Conservation (phyloP, 2,888 invertebrate species). For the Lithophane socia region DNA sequence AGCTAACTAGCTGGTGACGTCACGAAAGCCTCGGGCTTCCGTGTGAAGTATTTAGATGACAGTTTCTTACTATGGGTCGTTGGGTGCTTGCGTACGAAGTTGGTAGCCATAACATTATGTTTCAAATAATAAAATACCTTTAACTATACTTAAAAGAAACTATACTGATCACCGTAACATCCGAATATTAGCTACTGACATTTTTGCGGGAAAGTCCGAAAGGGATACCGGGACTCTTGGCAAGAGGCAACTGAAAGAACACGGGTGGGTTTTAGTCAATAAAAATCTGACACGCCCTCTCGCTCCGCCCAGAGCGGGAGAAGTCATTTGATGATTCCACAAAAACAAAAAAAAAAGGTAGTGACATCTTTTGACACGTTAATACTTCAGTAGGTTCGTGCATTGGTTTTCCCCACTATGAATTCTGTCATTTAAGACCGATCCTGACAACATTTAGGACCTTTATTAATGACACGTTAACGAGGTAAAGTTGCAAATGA, state of each 20-base stretch:
- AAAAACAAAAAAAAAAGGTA: too few species aligned
- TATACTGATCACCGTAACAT: not conserved
- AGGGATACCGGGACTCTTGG: too few species aligned
- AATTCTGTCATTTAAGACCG: not conserved
- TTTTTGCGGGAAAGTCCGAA: too few species aligned
- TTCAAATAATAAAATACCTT: not conserved
- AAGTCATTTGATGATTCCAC: too few species aligned
- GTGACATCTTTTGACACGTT: too few species aligned
- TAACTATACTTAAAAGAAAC: not conserved
- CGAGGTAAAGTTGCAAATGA: not conserved
- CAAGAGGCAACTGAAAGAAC: too few species aligned
- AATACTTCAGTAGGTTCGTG: not conserved
- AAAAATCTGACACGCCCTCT: too few species aligned
- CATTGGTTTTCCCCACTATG: not conserved
- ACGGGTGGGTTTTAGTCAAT: too few species aligned
- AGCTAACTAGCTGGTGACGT: conserved; percentile 59
- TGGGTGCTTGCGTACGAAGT: not conserved
- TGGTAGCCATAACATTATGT: not conserved
- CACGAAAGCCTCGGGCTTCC: conserved; percentile 43
- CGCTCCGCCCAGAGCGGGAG: too few species aligned
- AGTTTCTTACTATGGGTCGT: conserved; percentile 37
- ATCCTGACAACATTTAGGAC: not conserved
- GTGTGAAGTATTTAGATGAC: conserved; percentile 55
- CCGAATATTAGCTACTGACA: not conserved
- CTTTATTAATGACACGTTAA: not conserved